Evolutionary conservation across 2,113 vertebrate species (phyloP), one percentile per base, ranked within the genome.

Genomic region (Sylvia atricapilla): DNA sequence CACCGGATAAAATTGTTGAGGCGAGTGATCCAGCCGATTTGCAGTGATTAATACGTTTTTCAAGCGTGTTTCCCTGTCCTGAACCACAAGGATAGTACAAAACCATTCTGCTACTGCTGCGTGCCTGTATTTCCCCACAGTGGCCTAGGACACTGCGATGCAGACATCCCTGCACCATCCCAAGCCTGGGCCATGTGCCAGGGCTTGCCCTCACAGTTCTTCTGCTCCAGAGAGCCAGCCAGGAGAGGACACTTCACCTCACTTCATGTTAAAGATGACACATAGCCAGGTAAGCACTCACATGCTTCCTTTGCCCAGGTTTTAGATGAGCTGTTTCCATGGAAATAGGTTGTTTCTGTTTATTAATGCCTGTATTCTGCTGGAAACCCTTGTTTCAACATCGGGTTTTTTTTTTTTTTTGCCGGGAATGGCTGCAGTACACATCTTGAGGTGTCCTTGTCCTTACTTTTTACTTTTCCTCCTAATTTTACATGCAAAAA

Each of bases 331-430:
- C 56, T 35, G 69, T 94, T 96, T 92, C 83, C 93, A 91, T 84
- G 87, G 91, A 69, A 92, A 94, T 92, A 50, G 25, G 21, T 83
- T 82, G 35, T 46, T 93, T 95, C 77, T 95, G 16, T 95, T 91
- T 96, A 73, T 55, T 86, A 27, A 62, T 69, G 69, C 11, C 56
- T 15, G 15, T 25, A 43, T 94, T 72, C 55, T 78, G 23, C 58
- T 73, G 50, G 56, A 64, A 87, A n/a, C 9, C 39, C 37, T 60
- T 69, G 31, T 41, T 77, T 83, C 78, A 64, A 49, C 11, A n/a
- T 83, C 0, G 2, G 2, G n/a, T n/a, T n/a, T n/a, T n/a, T n/a
- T n/a, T n/a, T n/a, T 9, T 58, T 66, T 46, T 82, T 39, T 52
- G 6, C 52, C 85, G 30, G 77, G 22, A 93, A 59, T 77, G 72